A percentile compares a stretch with the other conserved stretches of the same genome.
Evolutionary conservation across 2,888 invertebrate species (phyloP).

Genomic region (Aphodius granarius): DNA sequence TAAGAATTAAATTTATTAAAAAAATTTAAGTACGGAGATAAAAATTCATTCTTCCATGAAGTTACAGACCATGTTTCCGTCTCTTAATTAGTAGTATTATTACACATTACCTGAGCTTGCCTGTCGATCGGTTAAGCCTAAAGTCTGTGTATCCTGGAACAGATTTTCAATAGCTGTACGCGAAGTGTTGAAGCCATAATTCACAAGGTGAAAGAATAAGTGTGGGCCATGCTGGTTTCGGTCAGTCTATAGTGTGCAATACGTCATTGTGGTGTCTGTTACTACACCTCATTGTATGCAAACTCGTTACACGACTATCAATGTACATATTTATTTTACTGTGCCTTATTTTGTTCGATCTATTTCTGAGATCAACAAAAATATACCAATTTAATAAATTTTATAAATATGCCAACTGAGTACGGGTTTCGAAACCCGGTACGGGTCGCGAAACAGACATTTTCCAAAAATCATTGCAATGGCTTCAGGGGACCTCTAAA

Average conservation of each 20-base stretch:
- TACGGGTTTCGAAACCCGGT: no score
- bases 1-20: no score
- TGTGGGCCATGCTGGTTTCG: not conserved
- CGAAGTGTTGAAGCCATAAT: not conserved
- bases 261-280: not conserved
- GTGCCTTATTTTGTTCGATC: not conserved
- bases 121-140: not conserved
- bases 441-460: no score
- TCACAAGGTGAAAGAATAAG: not conserved
- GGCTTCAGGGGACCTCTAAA: no score
- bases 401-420: no score
- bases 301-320: not conserved
- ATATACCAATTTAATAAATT: no score
- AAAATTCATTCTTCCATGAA: no score
- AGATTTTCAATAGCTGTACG: not conserved
- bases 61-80: no score
- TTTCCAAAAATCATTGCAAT: no score
- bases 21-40: no score
- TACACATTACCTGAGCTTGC: not conserved
- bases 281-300: not conserved
- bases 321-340: not conserved
- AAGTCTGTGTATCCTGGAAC: not conserved
- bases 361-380: no score
- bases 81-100: no score
- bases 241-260: not conserved